Conservation (phyloP, 1,140 invertebrate species). For the Mercenaria mercenaria region DNA sequence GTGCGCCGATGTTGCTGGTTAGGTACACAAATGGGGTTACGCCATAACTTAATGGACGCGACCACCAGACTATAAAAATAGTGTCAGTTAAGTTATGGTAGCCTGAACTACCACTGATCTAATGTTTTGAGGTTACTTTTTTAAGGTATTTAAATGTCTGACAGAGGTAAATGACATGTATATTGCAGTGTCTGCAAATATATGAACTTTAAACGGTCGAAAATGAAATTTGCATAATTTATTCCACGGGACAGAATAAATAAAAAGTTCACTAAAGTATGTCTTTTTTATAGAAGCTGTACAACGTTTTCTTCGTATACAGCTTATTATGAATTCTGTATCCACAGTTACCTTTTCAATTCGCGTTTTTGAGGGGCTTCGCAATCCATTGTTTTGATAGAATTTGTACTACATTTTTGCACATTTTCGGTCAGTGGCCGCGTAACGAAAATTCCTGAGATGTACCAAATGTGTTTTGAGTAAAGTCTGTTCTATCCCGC, state of each 20-base stretch:
- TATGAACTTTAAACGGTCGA: too few relatives aligned
- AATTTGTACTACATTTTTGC: neutral
- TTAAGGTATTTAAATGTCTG: too few relatives aligned
- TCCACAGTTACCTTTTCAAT: neutral
- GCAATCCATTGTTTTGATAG: slow-evolving; percentile 21
- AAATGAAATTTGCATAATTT: slow-evolving; percentile 33
- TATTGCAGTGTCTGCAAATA: too few relatives aligned
- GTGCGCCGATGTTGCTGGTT: too few relatives aligned
- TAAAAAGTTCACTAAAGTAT: neutral
- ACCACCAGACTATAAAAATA: too few relatives aligned
- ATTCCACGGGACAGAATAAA: neutral
- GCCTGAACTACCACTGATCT: too few relatives aligned
- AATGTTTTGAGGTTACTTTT: too few relatives aligned
- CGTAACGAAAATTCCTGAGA: neutral
- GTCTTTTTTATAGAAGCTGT: neutral
- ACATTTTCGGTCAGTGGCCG: neutral
- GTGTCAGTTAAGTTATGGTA: too few relatives aligned
- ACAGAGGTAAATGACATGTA: too few relatives aligned
- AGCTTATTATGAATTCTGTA: neutral
- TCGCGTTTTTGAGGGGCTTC: neutral
- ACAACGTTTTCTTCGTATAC: neutral
- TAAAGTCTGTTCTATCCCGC: neutral
- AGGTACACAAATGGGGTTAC: too few relatives aligned
- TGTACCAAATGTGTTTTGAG: neutral
- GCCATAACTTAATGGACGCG: too few relatives aligned